Evolutionary conservation across 2,113 vertebrate species (phyloP).

Genomic region (Otolemur garnettii): DNA sequence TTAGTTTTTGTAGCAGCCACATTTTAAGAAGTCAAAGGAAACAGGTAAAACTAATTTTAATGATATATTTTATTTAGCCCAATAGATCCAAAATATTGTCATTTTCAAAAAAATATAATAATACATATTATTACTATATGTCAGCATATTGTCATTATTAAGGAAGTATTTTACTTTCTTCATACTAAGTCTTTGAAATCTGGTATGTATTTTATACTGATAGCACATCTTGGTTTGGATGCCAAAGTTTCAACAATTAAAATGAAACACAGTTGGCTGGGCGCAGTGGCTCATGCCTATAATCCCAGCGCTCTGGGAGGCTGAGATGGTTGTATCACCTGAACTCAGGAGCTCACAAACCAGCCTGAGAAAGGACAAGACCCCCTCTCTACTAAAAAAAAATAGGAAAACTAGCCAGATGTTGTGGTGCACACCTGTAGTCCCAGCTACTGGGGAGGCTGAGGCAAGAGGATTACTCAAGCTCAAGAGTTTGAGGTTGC

Average conservation of each 20-base stretch:
- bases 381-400: too few relatives aligned
- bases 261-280: background rate
- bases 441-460: too few relatives aligned
- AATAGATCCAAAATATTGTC: background rate
- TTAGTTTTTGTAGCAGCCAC: background rate
- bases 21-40: constrained; percentile 26
- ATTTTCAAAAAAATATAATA: background rate
- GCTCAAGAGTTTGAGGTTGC: too few relatives aligned
- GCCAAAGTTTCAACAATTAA: background rate
- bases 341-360: too few relatives aligned
- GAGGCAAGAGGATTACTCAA: too few relatives aligned
- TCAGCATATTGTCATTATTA: background rate
- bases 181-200: background rate
- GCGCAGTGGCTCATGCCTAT: too few relatives aligned
- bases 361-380: too few relatives aligned
- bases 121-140: background rate
- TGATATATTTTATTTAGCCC: background rate
- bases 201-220: background rate
- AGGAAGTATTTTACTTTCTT: background rate
- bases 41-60: background rate
- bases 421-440: too few relatives aligned
- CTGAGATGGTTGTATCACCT: too few relatives aligned
- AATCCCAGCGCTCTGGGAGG: too few relatives aligned
- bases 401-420: too few relatives aligned
- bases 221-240: background rate